These are phyloP conservation scores for Neoaliturus tenellus DNA, from an alignment of 2,888 invertebrate species.

Conservation along the genomic window DNA sequence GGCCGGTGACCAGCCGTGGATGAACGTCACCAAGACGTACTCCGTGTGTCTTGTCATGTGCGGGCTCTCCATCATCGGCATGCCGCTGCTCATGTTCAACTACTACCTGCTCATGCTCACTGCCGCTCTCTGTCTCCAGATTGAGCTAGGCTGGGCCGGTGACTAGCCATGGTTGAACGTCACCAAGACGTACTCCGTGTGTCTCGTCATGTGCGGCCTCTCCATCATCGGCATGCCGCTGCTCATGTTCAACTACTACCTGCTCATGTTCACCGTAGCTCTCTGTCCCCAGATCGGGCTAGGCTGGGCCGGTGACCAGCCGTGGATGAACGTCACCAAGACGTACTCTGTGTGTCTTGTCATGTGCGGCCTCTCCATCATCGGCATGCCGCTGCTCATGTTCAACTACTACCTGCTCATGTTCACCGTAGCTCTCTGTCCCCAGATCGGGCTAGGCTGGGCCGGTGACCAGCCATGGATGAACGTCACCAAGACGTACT, in stretches of 20 bases:
- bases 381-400: conserved; percentile 77
- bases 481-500: conserved; percentile 89
- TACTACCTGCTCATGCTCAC: conserved; percentile 71
- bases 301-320: conserved; percentile 93
- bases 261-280: conserved; percentile 71
- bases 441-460: conserved; percentile 88
- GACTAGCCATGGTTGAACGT: conserved; percentile 91
- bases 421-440: conserved; percentile 75
- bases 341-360: conserved; percentile 89
- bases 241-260: conserved; percentile 70
- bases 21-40: conserved; percentile 90
- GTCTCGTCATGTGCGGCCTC: conserved; percentile 78
- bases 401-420: conserved; percentile 71
- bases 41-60: conserved; percentile 83
- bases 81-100: conserved; percentile 75
- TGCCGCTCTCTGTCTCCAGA: conserved; percentile 79
- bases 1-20: conserved; percentile 90
- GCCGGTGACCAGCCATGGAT: conserved; percentile 91
- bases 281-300: conserved; percentile 78
- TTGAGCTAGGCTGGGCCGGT: conserved; percentile 91
- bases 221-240: conserved; percentile 79
- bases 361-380: conserved; percentile 81
- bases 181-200: conserved; percentile 87
- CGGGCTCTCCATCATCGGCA: conserved; percentile 81
- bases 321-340: conserved; percentile 87